Evolutionary conservation across 2,797 vertebrate genomes (phyloP).

Genomic region (Furcifer pardalis): DNA sequence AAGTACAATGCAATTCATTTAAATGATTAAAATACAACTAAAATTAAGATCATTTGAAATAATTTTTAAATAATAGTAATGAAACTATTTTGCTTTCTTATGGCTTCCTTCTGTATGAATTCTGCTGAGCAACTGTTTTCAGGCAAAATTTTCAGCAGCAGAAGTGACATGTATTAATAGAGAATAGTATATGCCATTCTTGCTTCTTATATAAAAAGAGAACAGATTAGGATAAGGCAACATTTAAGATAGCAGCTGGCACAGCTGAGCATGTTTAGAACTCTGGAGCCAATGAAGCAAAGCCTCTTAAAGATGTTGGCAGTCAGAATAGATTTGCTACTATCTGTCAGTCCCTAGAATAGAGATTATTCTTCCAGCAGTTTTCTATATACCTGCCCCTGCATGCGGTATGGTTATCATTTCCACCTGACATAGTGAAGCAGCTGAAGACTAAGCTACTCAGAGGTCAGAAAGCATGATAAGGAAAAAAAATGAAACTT

Average conservation of each 20-base stretch:
- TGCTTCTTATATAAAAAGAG: background rate
- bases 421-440: background rate
- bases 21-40: too few species aligned
- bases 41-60: too few species aligned
- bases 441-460: background rate
- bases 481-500: background rate
- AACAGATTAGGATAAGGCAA: background rate
- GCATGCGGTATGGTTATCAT: background rate
- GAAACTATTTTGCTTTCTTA: slow-evolving; percentile 3
- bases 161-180: background rate
- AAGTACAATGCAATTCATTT: too few species aligned
- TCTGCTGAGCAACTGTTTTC: background rate
- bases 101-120: background rate
- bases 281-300: background rate
- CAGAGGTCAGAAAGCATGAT: background rate
- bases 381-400: background rate
- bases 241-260: background rate
- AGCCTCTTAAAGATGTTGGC: background rate
- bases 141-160: background rate
- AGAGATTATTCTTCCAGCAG: background rate
- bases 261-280: background rate
- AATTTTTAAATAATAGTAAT: too few species aligned
- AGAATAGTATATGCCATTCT: background rate
- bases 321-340: background rate
- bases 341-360: background rate